Base-by-base conservation (phyloP, 64 coral and sea anemone genomes). In the Montipora sp. region DNA sequence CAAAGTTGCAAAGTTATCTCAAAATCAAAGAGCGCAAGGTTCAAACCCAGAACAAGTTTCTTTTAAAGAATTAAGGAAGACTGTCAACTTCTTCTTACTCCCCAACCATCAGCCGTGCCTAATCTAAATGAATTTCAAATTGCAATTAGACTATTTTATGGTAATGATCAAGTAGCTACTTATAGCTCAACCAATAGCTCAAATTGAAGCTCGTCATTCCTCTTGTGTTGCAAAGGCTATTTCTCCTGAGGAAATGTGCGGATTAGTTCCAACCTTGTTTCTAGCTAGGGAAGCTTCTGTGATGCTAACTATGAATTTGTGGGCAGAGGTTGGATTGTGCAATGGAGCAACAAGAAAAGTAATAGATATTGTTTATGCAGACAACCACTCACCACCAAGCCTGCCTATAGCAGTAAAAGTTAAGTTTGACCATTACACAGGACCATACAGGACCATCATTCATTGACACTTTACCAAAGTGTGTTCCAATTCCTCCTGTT, bases 11-110 rank as follows among this genome's bases (percentile, higher is more conserved):
- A 89, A 75, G 83, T 55, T 82, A 20, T 10, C 0, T 44, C 67
- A 59, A 3, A 89, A 94, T 81, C 66, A 89, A 22, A 68, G 92
- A 58, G 84, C 89, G 1, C 66, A 89, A 47, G 79, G 86, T 73
- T 63, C 67, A 15, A 23, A 46, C 76, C 19, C 24, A 68, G 48
- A 4, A 27, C 83, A 92, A 43, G 44, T 78, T 48, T 22, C 9
- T 6, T 95, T 95, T 87, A 95, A 59, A 95, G 21, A 95, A 23
- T 87, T 95, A 44, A 72, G 45, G 16, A 95, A 71, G 93, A 95
- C 81, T 90, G 93, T 88, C 84, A 80, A 87, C 65, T 80, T 7
- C 76, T 95, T 10, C 77, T 95, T 51, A 51, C 93, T 36, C 48
- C 82, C 23, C 88, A 85, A 95, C 93, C 93, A 16, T 74, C 89